Conservation (phyloP, 2,797 vertebrate species). For the Leuciscus waleckii region DNA sequence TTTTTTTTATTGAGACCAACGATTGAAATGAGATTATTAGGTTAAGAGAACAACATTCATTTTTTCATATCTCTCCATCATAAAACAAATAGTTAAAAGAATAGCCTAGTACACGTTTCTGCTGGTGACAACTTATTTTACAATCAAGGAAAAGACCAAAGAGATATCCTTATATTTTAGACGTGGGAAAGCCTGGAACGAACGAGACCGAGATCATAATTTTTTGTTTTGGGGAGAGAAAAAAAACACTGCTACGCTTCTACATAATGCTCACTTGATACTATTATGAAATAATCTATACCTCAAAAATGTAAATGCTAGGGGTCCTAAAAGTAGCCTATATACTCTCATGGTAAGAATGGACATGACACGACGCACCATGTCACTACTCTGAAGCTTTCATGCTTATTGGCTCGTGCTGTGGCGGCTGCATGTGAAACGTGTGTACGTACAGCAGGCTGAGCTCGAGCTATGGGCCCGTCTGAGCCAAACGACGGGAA, state of each 20-base stretch:
- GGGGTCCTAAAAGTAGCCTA: not conserved
- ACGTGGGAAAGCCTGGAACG: not conserved
- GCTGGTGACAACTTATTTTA: not conserved
- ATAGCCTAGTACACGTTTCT: not conserved
- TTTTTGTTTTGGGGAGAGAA: not conserved
- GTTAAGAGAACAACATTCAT: not conserved
- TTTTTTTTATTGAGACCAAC: not conserved
- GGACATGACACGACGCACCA: conserved; percentile 3
- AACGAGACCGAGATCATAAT: not conserved
- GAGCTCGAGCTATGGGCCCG: conserved; percentile 54
- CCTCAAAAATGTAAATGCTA: not conserved
- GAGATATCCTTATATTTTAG: not conserved
- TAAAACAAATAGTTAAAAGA: not conserved
- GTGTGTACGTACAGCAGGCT: not conserved
- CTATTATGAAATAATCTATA: not conserved
- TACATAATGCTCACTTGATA: not conserved
- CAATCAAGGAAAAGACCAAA: not conserved
- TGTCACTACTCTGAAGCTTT: not conserved
- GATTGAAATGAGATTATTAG: not conserved
- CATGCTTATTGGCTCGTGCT: conserved; percentile 51
- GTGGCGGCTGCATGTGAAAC: conserved; percentile 59
- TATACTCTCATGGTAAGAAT: not conserved
- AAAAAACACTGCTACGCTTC: not conserved
- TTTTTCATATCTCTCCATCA: not conserved
- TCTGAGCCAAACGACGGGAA: conserved; percentile 32